phyloP scores from a whole-genome alignment of 2,797 vertebrate species.

The Emydoidea blandingii region DNA sequence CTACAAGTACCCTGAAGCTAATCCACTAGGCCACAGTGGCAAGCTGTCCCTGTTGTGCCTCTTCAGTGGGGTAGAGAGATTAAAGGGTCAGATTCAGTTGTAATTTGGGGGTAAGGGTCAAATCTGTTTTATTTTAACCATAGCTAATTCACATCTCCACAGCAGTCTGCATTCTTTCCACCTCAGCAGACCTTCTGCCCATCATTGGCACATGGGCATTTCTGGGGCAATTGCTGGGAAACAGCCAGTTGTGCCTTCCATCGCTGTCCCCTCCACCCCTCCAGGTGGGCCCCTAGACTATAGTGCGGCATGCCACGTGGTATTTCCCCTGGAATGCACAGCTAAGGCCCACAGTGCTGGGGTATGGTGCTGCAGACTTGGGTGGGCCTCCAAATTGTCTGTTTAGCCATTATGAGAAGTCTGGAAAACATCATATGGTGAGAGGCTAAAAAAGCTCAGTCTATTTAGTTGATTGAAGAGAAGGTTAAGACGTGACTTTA shows the following conservation, averaged over 20 bases:
- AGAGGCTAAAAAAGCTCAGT: not conserved
- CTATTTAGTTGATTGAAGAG: not conserved
- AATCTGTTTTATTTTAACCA: not conserved
- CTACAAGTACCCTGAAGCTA: not conserved
- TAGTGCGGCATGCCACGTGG: not conserved
- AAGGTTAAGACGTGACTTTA: not conserved
- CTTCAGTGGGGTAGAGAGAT: not conserved
- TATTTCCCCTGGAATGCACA: not conserved
- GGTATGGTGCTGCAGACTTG: not conserved
- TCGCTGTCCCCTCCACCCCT: not conserved
- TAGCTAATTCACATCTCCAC: not conserved
- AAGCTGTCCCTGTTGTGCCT: not conserved
- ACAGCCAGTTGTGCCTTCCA: not conserved
- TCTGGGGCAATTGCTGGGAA: not conserved
- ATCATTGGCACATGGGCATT: not conserved
- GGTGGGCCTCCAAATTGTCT: not conserved
- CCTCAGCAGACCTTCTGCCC: not conserved
- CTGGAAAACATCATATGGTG: not conserved
- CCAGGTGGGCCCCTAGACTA: not conserved
- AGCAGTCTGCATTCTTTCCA: not conserved
- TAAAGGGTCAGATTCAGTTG: not conserved
- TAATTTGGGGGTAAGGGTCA: not conserved
- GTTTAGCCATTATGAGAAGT: not conserved
- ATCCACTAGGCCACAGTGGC: not conserved
- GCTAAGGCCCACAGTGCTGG: not conserved